Evolutionary conservation across 2,888 invertebrate species (phyloP).

Genomic region (Lysandra coridon): DNA sequence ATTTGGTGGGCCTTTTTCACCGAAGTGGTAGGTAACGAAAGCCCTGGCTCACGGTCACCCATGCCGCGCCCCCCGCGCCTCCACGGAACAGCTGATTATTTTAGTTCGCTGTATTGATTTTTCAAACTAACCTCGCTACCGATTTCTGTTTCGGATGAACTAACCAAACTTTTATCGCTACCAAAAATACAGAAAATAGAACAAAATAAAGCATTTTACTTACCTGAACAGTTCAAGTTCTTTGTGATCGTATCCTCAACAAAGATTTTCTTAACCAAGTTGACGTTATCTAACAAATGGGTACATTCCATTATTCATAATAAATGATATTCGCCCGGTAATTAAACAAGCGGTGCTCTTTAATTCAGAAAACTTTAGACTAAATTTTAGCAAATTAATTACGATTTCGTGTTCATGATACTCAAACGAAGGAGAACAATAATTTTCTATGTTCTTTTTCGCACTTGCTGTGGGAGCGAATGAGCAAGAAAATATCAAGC

Average conservation of each 20-base stretch:
- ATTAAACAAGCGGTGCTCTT: conserved; percentile 50
- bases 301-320: conserved; percentile 84
- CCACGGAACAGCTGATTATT: conserved; percentile 78
- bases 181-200: conserved; percentile 42
- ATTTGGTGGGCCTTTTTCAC: conserved; percentile 28
- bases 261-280: conserved; percentile 75
- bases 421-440: conserved; percentile 53
- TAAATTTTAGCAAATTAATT: conserved; percentile 48
- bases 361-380: conserved; percentile 57
- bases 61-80: conserved; percentile 60
- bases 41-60: conserved; percentile 70
- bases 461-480: conserved; percentile 48
- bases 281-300: conserved; percentile 84
- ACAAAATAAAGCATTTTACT: conserved; percentile 50
- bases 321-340: conserved; percentile 49
- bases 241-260: conserved; percentile 79
- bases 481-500: conserved; percentile 50
- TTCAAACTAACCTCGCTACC: conserved; percentile 67
- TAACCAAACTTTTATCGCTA: conserved; percentile 8
- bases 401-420: conserved; percentile 40
- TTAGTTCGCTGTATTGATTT: conserved; percentile 78
- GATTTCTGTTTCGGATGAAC: conserved; percentile 44
- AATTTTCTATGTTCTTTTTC: conserved; percentile 44
- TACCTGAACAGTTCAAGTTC: conserved; percentile 84
- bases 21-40: conserved; percentile 55